Conservation (phyloP, 1,140 invertebrate genomes). For the Dolichoris vasculosae region DNA sequence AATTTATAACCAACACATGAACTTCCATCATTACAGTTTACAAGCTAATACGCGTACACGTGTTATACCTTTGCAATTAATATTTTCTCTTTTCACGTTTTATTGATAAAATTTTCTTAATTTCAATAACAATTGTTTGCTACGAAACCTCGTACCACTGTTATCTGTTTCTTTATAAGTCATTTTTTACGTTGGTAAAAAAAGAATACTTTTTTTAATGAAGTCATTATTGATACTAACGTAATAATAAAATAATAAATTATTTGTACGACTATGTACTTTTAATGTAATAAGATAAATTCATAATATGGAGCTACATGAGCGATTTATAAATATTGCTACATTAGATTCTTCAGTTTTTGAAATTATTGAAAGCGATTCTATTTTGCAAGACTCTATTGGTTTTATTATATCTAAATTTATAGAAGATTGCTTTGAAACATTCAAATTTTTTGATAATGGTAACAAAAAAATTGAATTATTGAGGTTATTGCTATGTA, state of each 20-base stretch:
- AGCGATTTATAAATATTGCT: slow-evolving; percentile 55
- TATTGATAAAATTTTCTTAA: neutral
- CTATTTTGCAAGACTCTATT: slow-evolving; percentile 8
- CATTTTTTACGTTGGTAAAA: neutral
- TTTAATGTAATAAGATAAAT: neutral
- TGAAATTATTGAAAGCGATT: slow-evolving; percentile 23
- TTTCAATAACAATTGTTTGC: neutral
- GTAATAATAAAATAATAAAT: neutral
- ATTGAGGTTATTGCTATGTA: slow-evolving; percentile 50
- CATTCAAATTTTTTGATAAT: slow-evolving; percentile 46
- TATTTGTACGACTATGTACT: neutral
- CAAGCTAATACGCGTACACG: neutral
- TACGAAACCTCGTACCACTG: neutral
- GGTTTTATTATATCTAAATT: neutral
- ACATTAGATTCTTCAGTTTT: slow-evolving; percentile 55
- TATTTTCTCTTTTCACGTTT: neutral
- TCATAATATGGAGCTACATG: slow-evolving; percentile 61
- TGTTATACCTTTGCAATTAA: neutral
- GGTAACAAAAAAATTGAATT: slow-evolving; percentile 39
- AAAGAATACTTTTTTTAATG: neutral
- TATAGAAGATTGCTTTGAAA: slow-evolving; percentile 50
- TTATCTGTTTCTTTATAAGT: neutral
- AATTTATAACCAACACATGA: neutral
- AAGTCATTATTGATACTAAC: neutral
- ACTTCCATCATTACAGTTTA: neutral